Evolutionary conservation across 2,797 vertebrate genomes (phyloP).

Genomic region (Synanceia verrucosa): DNA sequence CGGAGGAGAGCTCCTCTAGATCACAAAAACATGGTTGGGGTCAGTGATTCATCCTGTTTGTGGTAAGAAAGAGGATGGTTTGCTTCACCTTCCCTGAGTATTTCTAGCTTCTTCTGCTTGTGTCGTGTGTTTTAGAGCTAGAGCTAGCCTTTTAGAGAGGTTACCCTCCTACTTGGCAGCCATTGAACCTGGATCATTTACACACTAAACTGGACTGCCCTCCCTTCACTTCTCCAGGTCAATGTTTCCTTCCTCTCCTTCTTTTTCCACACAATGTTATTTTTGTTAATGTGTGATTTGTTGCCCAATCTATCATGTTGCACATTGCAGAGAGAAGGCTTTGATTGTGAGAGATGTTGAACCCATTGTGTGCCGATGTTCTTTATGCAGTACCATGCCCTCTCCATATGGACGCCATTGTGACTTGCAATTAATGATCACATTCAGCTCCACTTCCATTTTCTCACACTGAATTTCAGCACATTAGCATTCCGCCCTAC

Average conservation of each 20-base stretch:
- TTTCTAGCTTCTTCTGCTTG: slow-evolving; percentile 10
- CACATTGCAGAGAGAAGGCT: slow-evolving; percentile 39
- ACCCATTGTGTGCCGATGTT: slow-evolving; percentile 50
- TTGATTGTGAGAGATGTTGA: slow-evolving; percentile 39
- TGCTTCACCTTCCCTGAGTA: slow-evolving; percentile 15
- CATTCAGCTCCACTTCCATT: slow-evolving; percentile 67
- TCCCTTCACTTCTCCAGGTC: slow-evolving; percentile 26
- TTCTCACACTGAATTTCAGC: slow-evolving; percentile 53
- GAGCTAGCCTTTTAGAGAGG: no score
- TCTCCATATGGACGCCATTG: slow-evolving; percentile 58
- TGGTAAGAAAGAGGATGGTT: slow-evolving; percentile 27
- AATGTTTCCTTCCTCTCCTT: slow-evolving; percentile 33
- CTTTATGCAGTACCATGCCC: slow-evolving; percentile 62
- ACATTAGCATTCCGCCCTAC: slow-evolving; percentile 67
- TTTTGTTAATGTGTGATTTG: slow-evolving; percentile 66
- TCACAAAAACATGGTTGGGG: slow-evolving; percentile 3
- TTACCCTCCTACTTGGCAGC: slow-evolving; percentile 57
- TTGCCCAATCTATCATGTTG: slow-evolving; percentile 49
- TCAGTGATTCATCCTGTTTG: slow-evolving; percentile 30
- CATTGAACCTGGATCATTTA: slow-evolving; percentile 73
- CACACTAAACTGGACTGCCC: slow-evolving; percentile 47
- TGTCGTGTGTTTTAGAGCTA: slow-evolving; percentile 14
- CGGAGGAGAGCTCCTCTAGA: not conserved
- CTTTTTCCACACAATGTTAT: slow-evolving; percentile 59
- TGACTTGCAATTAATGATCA: slow-evolving; percentile 64